Evolutionary conservation across 2,797 vertebrate species (phyloP), one percentile per base, ranked within the genome.

Genomic region (Aeoliscus strigatus): DNA sequence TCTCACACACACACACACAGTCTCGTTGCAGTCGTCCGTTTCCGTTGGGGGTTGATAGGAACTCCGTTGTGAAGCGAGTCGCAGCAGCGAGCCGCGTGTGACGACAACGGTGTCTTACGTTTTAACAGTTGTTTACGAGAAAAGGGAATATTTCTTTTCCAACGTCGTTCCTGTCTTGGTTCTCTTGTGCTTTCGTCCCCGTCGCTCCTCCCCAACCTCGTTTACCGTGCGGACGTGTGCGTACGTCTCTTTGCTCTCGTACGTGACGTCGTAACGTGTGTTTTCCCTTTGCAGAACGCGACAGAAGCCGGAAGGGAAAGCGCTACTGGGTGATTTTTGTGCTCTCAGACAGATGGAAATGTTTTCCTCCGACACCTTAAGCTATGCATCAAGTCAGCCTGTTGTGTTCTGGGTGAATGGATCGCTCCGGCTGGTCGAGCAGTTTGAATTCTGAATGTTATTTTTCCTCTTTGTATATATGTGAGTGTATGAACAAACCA

Each of bases 321-420:
- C 23, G 34, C 26, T 35, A 7, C 31, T 23, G 15, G 36, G 17
- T 5, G 5, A n/a, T 45, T 24, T 66, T 29, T 66, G 31, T 29
- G 59, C 36, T 75, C 25, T 64, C 25, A 65, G 14, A 44, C 15
- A 3, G 46, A 60, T 66, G 39, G 55, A 74, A 58, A 48, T 74
- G 38, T 63, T 55, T 63, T 53, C 74, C 63, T 69, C 64, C 82
- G 75, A 14, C 55, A 66, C 73, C 60, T 81, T 62, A 61, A 73
- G 61, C 64, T 81, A 79, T 81, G 74, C 76, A 81, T 84, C 60
- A 84, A 71, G 79, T 78, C 77, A 67, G 38, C 50, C 62, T 14
- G 26, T 47, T 30, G 44, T 70, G 12, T 28, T 44, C 14, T 60
- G 38, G 16, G 52, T 33, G 23, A 14, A 16, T 44, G 54, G 33